Evolutionary conservation across 2,888 invertebrate genomes (phyloP), one percentile per base, ranked within the genome.

Genomic region (Platerodrilus igneus): DNA sequence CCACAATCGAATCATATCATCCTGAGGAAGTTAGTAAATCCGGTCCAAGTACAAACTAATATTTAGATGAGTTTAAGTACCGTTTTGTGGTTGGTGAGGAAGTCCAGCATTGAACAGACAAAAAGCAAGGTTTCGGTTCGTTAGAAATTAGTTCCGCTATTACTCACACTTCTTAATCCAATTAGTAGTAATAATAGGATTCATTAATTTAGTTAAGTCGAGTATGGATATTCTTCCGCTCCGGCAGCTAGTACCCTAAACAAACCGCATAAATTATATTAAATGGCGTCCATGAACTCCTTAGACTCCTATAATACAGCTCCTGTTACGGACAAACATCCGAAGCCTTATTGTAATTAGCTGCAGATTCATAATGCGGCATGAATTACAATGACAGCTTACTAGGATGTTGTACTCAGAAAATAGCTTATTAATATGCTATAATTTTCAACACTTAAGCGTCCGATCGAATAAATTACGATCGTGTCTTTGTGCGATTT

Each of bases 181-280:
- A n/a, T n/a, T n/a, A n/a, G n/a, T n/a, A 7, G 11, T 3, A 17
- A 29, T 19, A 29, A 29, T 29, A 29, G 19, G 16, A 9, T 18
- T 29, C 29, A 29, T 29, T 29, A 29, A 11, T 29, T 18, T 29
- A 29, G 19, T 17, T 29, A 17, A 29, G 11, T 19, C 17, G 18
- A n/a, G 9, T 9, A 11, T 17, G 10, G 11, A 17, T 29, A 29
- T 19, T 22, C 19, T 15, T 14, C 14, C 20, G 15, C 22, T 32
- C 30, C 31, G 31, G 31, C 31, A 32, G 29, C 11, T 29, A 15
- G 21, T 32, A 32, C 31, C 31, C 31, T 25, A 11, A 33, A 9
- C 16, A n/a, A 23, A 8, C n/a, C 16, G 13, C 17, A 33, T 33
- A 25, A 33, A 33, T 33, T 33, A 33, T 14, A 2, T 16, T 17